Percentiles rank a stretch among this genome's conserved stretches.
Evolutionary conservation across 1,140 invertebrate genomes (phyloP).

Genomic region (Drosophila punjabiensis): DNA sequence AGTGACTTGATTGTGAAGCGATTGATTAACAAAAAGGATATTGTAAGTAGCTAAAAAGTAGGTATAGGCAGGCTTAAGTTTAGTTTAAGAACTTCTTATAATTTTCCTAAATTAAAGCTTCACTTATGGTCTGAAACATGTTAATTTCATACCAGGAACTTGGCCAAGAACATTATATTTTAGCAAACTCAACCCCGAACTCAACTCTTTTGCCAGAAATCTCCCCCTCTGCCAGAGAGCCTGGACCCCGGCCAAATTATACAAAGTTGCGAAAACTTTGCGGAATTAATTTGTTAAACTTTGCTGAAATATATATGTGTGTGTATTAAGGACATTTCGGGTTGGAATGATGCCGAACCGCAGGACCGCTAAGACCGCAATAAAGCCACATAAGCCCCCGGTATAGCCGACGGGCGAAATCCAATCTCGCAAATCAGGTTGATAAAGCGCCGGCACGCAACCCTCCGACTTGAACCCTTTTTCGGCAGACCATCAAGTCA

Average conservation of each 20-base stretch:
- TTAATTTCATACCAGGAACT: slow-evolving; percentile 55
- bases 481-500: slow-evolving; percentile 60
- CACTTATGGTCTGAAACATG: slow-evolving; percentile 20
- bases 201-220: neutral
- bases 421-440: slow-evolving; percentile 82
- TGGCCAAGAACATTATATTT: slow-evolving; percentile 49
- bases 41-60: neutral
- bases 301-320: slow-evolving; percentile 56
- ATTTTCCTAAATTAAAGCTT: slow-evolving; percentile 18
- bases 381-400: slow-evolving; percentile 77
- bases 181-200: neutral
- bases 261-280: slow-evolving; percentile 73
- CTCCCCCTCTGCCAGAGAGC: neutral
- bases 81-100: neutral
- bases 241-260: slow-evolving; percentile 65
- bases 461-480: slow-evolving; percentile 59
- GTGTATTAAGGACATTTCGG: slow-evolving; percentile 10
- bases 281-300: slow-evolving; percentile 79
- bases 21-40: neutral
- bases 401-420: slow-evolving; percentile 48
- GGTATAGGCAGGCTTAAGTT: neutral
- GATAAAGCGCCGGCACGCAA: slow-evolving; percentile 81
- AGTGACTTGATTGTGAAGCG: neutral
- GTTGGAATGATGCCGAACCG: slow-evolving; percentile 3
- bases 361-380: slow-evolving; percentile 76